Conservation (phyloP, 2,888 invertebrate genomes). For the Standfussiana lucernea region DNA sequence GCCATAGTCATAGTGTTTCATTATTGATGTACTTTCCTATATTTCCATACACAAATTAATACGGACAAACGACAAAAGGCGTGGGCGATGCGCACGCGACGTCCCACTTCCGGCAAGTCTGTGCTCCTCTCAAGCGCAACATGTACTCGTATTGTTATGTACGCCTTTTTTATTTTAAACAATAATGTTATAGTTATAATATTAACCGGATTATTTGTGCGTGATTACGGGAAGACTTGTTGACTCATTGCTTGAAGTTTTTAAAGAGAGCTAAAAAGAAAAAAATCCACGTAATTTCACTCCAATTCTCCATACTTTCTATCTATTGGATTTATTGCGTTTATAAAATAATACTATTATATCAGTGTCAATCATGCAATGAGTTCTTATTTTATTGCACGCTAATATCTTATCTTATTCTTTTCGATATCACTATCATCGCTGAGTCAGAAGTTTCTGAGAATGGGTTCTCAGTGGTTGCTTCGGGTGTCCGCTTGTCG, state of each 20-base stretch:
- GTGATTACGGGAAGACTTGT: slow-evolving; percentile 4
- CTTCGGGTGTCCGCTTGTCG: slow-evolving; percentile 58
- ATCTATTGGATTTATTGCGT: slow-evolving; percentile 26
- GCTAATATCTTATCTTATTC: slow-evolving; percentile 33
- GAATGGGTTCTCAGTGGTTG: slow-evolving; percentile 60
- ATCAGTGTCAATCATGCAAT: slow-evolving; percentile 32
- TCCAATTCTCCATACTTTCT: slow-evolving; percentile 14
- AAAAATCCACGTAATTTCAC: not conserved
- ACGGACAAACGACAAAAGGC: slow-evolving; percentile 68
- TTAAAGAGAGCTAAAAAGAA: not conserved
- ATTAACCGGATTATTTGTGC: slow-evolving; percentile 6
- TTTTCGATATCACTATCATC: slow-evolving; percentile 23
- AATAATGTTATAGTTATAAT: slow-evolving; percentile 6
- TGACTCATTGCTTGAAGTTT: not conserved
- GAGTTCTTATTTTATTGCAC: slow-evolving; percentile 6
- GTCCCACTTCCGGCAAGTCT: slow-evolving; percentile 80
- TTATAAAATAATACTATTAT: slow-evolving; percentile 32
- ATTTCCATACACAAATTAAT: slow-evolving; percentile 72
- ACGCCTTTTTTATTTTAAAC: slow-evolving; percentile 25
- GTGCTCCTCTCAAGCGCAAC: slow-evolving; percentile 76
- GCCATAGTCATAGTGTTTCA: slow-evolving; percentile 14
- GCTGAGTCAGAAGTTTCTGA: slow-evolving; percentile 65
- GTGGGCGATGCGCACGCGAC: slow-evolving; percentile 76
- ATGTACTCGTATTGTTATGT: slow-evolving; percentile 62
- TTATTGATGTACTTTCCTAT: slow-evolving; percentile 73